Evolutionary conservation across 2,888 invertebrate genomes (phyloP).

Genomic region (Ectemnius continuus): DNA sequence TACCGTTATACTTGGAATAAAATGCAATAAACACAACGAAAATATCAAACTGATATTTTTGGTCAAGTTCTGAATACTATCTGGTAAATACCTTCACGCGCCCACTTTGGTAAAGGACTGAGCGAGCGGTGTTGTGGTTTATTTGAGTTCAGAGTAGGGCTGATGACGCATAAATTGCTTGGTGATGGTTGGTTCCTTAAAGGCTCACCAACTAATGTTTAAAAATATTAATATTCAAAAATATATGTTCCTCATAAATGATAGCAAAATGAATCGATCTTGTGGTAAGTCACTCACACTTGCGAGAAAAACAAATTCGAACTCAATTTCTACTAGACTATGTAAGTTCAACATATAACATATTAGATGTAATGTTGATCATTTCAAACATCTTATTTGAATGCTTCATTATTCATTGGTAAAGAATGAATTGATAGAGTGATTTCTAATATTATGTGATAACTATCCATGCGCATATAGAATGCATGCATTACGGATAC

Average conservation of each 20-base stretch:
- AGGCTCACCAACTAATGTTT: constrained; percentile 79
- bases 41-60: too few species aligned
- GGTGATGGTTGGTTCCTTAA: constrained; percentile 80
- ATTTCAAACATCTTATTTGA: neutral
- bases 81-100: constrained; percentile 79
- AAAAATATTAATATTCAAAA: constrained; percentile 43
- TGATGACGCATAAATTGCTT: constrained; percentile 77
- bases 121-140: constrained; percentile 77
- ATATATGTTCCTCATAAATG: neutral
- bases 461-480: constrained; percentile 59
- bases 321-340: neutral
- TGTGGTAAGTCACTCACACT: neutral
- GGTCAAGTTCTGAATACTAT: too few species aligned
- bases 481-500: constrained; percentile 73
- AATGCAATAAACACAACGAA: neutral
- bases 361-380: constrained; percentile 15
- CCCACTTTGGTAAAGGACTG: constrained; percentile 82
- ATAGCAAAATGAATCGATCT: neutral
- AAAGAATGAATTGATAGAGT: constrained; percentile 16
- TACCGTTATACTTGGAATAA: neutral
- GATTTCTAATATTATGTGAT: constrained; percentile 33
- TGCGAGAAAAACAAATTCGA: constrained; percentile 8
- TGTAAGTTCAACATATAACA: neutral
- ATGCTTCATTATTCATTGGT: neutral
- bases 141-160: constrained; percentile 72